Evolutionary conservation across 2,888 invertebrate genomes (phyloP), one percentile per base, ranked within the genome.

Genomic region (Nudaria mundana): DNA sequence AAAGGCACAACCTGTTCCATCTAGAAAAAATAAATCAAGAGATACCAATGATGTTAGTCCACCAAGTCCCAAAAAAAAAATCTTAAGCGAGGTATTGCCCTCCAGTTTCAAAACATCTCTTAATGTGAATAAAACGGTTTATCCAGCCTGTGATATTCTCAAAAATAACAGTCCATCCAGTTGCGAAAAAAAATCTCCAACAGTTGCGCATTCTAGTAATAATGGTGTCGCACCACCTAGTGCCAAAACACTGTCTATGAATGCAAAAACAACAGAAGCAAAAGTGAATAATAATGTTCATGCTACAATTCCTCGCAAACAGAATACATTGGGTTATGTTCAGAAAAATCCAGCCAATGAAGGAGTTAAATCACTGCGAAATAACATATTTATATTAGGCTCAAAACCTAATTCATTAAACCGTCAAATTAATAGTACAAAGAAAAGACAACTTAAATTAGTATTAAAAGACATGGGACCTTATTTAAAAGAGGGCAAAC

Each of bases 321-420:
- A 11, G 36, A 8, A 16, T 4, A n/a, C 25, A 7, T 20, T 29
- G 18, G 20, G 29, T 12, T 7, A 7, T 7, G 13, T 7, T 7
- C 1, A 5, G 11, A 26, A 2, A 6, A 11, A 13, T 12, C 5
- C 7, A 3, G 12, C 12, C 13, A 13, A 26, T 12, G 1, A 28
- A 2, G 20, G 5, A 3, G 24, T 22, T 1, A 40, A 41, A 3
- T 36, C 23, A 30, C 42, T 55, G 24, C 39, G 41, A 23, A 46
- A 43, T 20, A 79, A 75, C 46, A 67, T 71, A 63, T 68, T 81
- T 35, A 74, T 76, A 43, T 40, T 81, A 30, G 76, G 75, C 25
- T 66, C 74, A 42, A 78, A 74, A 37, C 69, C 70, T n/a, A 58
- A 29, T 38, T 34, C 20, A 40, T 12, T 37, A 10, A 28, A 22